Evolutionary conservation across 35 echinoderm and acorn worm genomes (phyloP), one percentile per base, ranked within the genome.

Genomic region (Acanthaster planci): DNA sequence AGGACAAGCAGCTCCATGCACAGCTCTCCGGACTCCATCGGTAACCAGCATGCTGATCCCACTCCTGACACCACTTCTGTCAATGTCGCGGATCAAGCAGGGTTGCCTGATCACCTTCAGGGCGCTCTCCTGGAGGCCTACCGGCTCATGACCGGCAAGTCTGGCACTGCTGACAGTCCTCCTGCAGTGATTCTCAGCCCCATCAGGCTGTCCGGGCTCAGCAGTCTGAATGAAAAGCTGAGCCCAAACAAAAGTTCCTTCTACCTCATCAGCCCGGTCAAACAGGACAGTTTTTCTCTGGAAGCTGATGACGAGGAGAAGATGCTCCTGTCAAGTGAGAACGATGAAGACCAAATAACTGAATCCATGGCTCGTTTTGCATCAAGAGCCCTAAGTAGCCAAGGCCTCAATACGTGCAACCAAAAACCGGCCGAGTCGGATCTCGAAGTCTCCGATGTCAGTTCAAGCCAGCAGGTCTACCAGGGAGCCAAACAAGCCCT

Each of bases 351-450:
- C 64, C 18, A 8, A 8, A 72, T 72, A 21, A 72, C 64, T 12
- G 64, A 72, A 72, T 72, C 64, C 23, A 31, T 72, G 7, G 64
- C 64, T 30, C 64, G 64, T 29, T 72, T 72, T 72, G 64, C 64
- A 26, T 72, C 64, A 3, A 72, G 64, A 27, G 64, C 64, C 64
- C n/a, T 72, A 26, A 72, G 64, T 14, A 29, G 34, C 23, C 64
- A 35, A 10, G 22, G 21, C 27, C 18, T 30, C 14, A 26, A 31
- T 34, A 14, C 64, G 1, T 15, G 14, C 7, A 30, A 34, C 34
- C 64, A 34, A 26, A 14, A 23, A 7, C 64, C 23, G 56, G 19
- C 7, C 7, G 2, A 26, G 3, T 14, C 23, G 2, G 30, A 30
- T 72, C 26, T 27, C 9, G 64, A 15, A 2, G 64, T 31, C 14